A percentile compares a stretch with the other conserved stretches of the same genome.
Evolutionary conservation across 2,113 vertebrate genomes (phyloP).

Genomic region (Eublepharis macularius): DNA sequence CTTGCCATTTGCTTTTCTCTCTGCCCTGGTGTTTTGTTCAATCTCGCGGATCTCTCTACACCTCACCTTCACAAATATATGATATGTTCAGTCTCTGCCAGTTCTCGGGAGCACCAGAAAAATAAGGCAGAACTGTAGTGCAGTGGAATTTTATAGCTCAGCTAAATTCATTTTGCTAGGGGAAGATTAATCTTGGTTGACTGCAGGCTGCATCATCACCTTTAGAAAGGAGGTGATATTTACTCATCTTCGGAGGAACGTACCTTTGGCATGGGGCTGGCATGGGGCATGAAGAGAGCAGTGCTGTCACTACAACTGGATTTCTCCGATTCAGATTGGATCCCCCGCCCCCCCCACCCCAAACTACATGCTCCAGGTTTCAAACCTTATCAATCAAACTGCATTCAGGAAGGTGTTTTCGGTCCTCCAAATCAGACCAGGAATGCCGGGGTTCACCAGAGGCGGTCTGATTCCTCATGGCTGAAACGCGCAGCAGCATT

Average conservation of each 20-base stretch:
- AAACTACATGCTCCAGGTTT: too few relatives aligned
- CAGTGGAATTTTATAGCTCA: neutral
- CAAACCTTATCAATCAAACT: too few relatives aligned
- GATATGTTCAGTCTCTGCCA: neutral
- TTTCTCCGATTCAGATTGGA: too few relatives aligned
- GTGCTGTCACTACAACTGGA: neutral
- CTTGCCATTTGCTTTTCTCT: neutral
- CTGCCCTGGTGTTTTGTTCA: constrained; percentile 15
- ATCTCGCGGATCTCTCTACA: constrained; percentile 22
- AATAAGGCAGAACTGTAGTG: neutral
- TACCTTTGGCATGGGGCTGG: neutral
- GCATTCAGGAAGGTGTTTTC: too few relatives aligned
- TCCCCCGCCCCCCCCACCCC: too few relatives aligned
- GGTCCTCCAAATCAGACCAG: neutral
- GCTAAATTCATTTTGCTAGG: neutral
- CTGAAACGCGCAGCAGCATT: neutral
- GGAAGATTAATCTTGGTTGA: neutral
- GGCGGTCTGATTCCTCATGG: neutral
- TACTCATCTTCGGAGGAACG: neutral
- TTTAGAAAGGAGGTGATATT: neutral
- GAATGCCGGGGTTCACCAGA: neutral
- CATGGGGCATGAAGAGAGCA: neutral
- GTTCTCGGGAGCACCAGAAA: neutral
- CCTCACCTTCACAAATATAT: constrained; percentile 28
- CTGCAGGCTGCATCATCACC: neutral